Conservation (phyloP, 2,888 invertebrate species). For the Atrina japonica region DNA sequence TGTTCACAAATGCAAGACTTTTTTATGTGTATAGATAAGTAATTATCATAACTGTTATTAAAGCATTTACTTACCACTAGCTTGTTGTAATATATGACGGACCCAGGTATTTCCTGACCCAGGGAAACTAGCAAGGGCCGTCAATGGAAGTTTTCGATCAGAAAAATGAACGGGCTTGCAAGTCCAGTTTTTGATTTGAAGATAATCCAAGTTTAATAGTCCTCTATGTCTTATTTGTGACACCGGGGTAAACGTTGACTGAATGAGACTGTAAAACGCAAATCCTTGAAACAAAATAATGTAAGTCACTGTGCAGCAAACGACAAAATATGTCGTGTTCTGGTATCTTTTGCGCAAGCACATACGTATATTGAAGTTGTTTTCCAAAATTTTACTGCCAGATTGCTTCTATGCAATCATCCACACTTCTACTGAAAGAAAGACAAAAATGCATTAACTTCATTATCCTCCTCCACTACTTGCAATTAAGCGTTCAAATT, state of each 20-base stretch:
- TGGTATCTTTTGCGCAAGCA: not conserved
- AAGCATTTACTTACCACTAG: slow-evolving; percentile 52
- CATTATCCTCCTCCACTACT: no score
- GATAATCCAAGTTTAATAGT: slow-evolving; percentile 17
- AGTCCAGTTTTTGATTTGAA: slow-evolving; percentile 26
- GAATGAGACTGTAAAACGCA: slow-evolving; percentile 24
- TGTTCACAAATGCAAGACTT: no score
- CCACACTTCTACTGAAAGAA: no score
- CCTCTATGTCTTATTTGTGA: slow-evolving; percentile 18
- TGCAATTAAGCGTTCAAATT: no score
- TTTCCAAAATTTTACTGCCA: no score
- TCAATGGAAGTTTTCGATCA: slow-evolving; percentile 41
- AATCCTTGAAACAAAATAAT: slow-evolving; percentile 24
- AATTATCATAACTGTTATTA: no score
- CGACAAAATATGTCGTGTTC: slow-evolving; percentile 3
- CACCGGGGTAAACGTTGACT: slow-evolving; percentile 12
- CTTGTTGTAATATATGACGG: slow-evolving; percentile 61
- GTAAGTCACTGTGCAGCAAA: slow-evolving; percentile 23
- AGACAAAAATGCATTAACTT: no score
- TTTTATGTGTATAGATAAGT: no score
- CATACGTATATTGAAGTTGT: no score
- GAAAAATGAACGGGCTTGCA: slow-evolving; percentile 42
- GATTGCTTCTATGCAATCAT: no score
- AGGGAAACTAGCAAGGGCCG: slow-evolving; percentile 57
- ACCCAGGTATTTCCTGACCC: slow-evolving; percentile 67